Base-by-base conservation (phyloP, 2,113 vertebrate genomes). In the Campylorhamphus procurvoides region DNA sequence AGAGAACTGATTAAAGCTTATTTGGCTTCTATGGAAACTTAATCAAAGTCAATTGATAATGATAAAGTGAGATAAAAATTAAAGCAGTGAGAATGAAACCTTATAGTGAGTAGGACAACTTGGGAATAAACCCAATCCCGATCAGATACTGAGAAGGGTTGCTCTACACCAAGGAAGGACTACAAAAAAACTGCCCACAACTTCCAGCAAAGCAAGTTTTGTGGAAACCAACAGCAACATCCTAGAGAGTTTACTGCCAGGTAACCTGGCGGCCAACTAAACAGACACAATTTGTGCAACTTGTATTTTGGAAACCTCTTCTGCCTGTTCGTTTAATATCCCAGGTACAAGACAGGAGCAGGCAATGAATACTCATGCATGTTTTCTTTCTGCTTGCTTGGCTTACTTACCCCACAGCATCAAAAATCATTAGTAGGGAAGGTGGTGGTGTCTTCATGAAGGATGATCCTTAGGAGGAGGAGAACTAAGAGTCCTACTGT, bases 91-190 rank as follows among this genome's bases (percentile, higher is more conserved):
- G 28, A 74, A 84, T n/a, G 39, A 74, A 87, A 81, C 42, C 3
- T 37, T 49, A 33, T 8, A 63, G 9, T 66, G 52, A 42, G 56
- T 24, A 67, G 24, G 24, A 9, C 16, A 78, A 55, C 16, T 47
- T 3, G 6, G 3, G n/a, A n/a, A 47, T 47, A 74, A 89, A 14
- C 24, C 33, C 18, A 42, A 0, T 56, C 39, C 9, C 0, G 0
- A 50, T 35, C 33, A 68, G 37, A 63, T 44, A 33, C 24, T 18
- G 12, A 37, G 17, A 27, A 74, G 6, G 1, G 14, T 31, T 66
- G 23, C 29, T 63, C 10, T 75, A 7, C 22, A 55, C 12, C 20
- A 39, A 81, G n/a, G 28, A 84, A 82, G 18, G 42, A 50, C 42
- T 80, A 72, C 39, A 87, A 39, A 78, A 69, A 40, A 78, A 47